A percentile compares a stretch with the other conserved stretches of the same genome.
phyloP scores from a whole-genome alignment of 1,140 invertebrate species.

The Zaprionus lachaisei region DNA sequence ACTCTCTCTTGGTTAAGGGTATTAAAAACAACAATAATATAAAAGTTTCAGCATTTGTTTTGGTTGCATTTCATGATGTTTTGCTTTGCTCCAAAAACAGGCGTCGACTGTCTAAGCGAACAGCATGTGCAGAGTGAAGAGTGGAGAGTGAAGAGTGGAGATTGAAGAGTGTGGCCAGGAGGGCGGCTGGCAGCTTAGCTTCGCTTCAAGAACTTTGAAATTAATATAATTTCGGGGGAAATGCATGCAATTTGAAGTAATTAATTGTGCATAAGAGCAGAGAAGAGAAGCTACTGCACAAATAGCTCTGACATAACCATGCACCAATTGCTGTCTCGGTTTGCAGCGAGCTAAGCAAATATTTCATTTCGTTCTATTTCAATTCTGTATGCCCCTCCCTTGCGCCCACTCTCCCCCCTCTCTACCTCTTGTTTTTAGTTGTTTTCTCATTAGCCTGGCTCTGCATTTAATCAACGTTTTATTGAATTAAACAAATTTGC shows the following conservation, averaged over 20 bases:
- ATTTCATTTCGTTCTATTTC: slow-evolving; percentile 20
- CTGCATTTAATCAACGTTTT: slow-evolving; percentile 70
- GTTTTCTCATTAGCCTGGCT: slow-evolving; percentile 46
- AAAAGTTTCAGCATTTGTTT: slow-evolving; percentile 57
- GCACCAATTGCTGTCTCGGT: not conserved
- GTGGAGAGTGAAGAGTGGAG: not conserved
- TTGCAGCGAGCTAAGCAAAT: slow-evolving; percentile 22
- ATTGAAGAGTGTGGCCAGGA: not conserved
- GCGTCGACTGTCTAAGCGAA: slow-evolving; percentile 1
- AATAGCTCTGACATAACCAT: not conserved
- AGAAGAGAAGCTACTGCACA: not conserved
- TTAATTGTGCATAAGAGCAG: slow-evolving; percentile 26
- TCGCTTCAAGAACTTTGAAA: slow-evolving; percentile 37
- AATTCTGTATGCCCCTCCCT: not conserved
- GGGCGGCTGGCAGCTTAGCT: slow-evolving; percentile 1
- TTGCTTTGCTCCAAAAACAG: slow-evolving; percentile 18
- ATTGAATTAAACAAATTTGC: slow-evolving; percentile 78
- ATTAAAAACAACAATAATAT: slow-evolving; percentile 12
- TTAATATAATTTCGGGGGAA: slow-evolving; percentile 39
- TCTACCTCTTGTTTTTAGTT: not conserved
- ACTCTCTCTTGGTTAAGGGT: not conserved
- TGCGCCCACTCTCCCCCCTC: not conserved
- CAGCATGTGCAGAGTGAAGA: not conserved
- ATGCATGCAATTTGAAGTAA: slow-evolving; percentile 32
- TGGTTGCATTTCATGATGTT: slow-evolving; percentile 44